Evolutionary conservation across 2,113 vertebrate genomes (phyloP).

Genomic region (Eretmochelys imbricata): DNA sequence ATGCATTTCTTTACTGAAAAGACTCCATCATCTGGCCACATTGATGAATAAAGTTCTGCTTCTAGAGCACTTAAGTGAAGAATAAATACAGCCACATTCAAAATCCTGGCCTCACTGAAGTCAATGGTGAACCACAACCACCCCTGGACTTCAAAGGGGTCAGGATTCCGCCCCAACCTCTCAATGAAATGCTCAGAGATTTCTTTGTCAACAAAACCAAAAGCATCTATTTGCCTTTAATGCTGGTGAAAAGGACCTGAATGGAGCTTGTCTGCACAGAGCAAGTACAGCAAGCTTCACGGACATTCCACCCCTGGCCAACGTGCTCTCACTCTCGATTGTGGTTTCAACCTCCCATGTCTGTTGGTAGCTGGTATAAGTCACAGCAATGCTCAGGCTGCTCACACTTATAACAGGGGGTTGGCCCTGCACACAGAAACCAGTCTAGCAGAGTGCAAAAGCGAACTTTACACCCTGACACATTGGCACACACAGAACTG

Average conservation of each 20-base stretch:
- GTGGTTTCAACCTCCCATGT: background rate
- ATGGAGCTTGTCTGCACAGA: background rate
- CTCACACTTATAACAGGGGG: background rate
- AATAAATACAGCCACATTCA: background rate
- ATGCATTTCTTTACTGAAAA: rapidly evolving
- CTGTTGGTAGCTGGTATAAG: rapidly evolving
- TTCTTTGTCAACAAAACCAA: background rate
- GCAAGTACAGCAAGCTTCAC: background rate
- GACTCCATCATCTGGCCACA: background rate
- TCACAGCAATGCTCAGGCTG: background rate
- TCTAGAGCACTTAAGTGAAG: background rate
- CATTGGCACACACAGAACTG: rapidly evolving
- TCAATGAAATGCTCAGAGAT: background rate
- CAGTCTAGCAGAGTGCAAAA: rapidly evolving
- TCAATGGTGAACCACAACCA: background rate
- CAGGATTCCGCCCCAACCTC: background rate
- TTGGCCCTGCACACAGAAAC: rapidly evolving
- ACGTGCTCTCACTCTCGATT: background rate
- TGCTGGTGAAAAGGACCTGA: rapidly evolving
- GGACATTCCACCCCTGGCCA: background rate
- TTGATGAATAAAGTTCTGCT: background rate
- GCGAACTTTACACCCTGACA: background rate
- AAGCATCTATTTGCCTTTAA: background rate
- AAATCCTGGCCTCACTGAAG: background rate
- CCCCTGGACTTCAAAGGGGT: background rate